Conservation (phyloP, 1,140 invertebrate species). For the Megalonaias nervosa region DNA sequence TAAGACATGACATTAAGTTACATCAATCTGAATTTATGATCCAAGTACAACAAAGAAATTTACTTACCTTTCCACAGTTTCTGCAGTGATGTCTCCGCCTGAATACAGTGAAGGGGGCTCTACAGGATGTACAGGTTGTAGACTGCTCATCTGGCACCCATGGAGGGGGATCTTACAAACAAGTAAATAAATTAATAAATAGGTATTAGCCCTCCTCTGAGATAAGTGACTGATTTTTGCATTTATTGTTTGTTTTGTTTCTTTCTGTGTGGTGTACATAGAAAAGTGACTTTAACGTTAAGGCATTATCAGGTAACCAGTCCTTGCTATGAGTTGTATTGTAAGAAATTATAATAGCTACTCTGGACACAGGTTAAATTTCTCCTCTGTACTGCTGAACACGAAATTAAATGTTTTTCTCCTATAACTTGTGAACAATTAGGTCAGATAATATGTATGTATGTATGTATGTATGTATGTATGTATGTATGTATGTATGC, state of each 20-base stretch:
- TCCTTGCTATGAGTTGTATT: neutral
- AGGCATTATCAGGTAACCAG: neutral
- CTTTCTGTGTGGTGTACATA: neutral
- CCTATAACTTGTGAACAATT: neutral
- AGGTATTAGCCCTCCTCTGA: too few relatives aligned
- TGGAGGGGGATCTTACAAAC: slow-evolving; percentile 78
- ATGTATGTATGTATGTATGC: too few relatives aligned
- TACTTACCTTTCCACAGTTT: slow-evolving; percentile 83
- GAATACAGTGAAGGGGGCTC: slow-evolving; percentile 93
- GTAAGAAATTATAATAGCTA: neutral
- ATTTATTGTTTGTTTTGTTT: too few relatives aligned
- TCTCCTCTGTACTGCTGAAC: neutral
- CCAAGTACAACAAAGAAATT: too few relatives aligned
- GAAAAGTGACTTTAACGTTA: neutral
- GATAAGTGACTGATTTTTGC: too few relatives aligned
- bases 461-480: too few relatives aligned
- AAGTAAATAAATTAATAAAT: slow-evolving; percentile 1
- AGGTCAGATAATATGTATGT: too few relatives aligned
- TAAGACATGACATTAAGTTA: slow-evolving; percentile 1
- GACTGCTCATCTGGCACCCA: slow-evolving; percentile 91
- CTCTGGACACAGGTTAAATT: neutral
- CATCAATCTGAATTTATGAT: neutral
- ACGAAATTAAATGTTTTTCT: slow-evolving; percentile 23
- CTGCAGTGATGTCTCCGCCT: slow-evolving; percentile 95
- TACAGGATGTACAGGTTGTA: slow-evolving; percentile 92